Evolutionary conservation across 23 tunicate species (phyloP).

Genomic region (Halocynthia roretzi): DNA sequence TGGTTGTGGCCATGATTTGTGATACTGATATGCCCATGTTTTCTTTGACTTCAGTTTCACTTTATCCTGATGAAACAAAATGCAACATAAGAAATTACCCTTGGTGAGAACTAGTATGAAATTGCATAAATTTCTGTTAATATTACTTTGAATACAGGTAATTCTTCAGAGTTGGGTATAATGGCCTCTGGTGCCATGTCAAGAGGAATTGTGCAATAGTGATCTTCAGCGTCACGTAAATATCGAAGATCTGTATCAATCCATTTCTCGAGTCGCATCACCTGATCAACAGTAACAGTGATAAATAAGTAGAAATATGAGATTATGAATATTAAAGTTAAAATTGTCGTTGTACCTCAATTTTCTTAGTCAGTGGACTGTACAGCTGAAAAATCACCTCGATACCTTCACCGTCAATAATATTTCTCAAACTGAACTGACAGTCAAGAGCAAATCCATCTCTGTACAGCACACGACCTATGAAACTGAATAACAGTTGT

Average conservation of each 20-base stretch:
- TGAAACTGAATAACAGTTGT: slow-evolving; percentile 32
- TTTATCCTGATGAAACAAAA: slow-evolving; percentile 38
- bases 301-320: too few species aligned
- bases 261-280: slow-evolving; percentile 86
- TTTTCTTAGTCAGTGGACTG: slow-evolving; percentile 49
- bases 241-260: slow-evolving; percentile 84
- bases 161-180: slow-evolving; percentile 49
- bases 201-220: slow-evolving; percentile 47
- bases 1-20: slow-evolving; percentile 75
- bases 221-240: slow-evolving; percentile 70
- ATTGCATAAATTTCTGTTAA: neutral
- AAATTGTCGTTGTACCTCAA: slow-evolving; percentile 25
- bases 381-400: slow-evolving; percentile 60
- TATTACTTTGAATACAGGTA: slow-evolving; percentile 47
- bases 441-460: slow-evolving; percentile 92
- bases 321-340: too few species aligned
- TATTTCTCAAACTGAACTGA: slow-evolving; percentile 68
- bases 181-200: slow-evolving; percentile 79
- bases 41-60: slow-evolving; percentile 23
- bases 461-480: slow-evolving; percentile 55
- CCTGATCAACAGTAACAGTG: slow-evolving; percentile 7
- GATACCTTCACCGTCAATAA: slow-evolving; percentile 76
- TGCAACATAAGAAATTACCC: neutral
- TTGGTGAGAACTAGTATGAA: neutral
- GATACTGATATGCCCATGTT: slow-evolving; percentile 50